Base-by-base conservation (phyloP, 2,113 vertebrate genomes). In the Bambusicola thoracicus region DNA sequence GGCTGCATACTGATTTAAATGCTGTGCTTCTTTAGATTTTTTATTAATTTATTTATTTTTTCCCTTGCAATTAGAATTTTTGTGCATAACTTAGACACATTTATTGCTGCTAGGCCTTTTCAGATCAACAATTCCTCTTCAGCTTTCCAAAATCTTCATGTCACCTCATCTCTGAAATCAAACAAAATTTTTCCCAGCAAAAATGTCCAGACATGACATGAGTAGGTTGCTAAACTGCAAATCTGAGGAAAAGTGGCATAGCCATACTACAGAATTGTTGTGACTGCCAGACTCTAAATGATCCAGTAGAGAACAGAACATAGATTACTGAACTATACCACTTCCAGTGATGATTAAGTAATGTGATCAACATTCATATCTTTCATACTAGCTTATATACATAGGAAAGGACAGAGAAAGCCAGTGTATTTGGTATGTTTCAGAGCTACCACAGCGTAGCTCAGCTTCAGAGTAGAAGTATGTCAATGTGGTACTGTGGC, bases 61-160 rank as follows among this genome's bases (percentile, higher is more conserved):
- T n/a, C 32, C 41, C 32, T 13, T 11, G 7, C 11, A 36, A 1
- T n/a, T 81, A n/a, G 6, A 87, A 4, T 40, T 48, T 40, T 0
- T 0, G 0, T 36, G 8, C 13, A 7, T 21, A 40, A 2, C 4
- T 75, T 58, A 22, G 21, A 19, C 2, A 68, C 5, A 21, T 40
- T 40, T 34, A 3, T 2, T 48, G 12, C 8, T 65, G 83, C 69
- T 25, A 56, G 22, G 83, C 74, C 36, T 66, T 7, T 59, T 46
- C 18, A 61, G 7, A 21, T 30, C 2, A 30, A 21, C 14, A 43
- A 2, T 4, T 53, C 7, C 8, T 41, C 58, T 38, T 70, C 49
- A 44, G 20, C 20, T 67, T 70, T 53, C 13, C 18, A 81, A 48
- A 81, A 78, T 74, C 27, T 77, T 2, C 5, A 30, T 18, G 4